These are phyloP conservation scores for Oxyscelio sp. DNA, from an alignment of 2,888 invertebrate genomes.

Conservation along the genomic window DNA sequence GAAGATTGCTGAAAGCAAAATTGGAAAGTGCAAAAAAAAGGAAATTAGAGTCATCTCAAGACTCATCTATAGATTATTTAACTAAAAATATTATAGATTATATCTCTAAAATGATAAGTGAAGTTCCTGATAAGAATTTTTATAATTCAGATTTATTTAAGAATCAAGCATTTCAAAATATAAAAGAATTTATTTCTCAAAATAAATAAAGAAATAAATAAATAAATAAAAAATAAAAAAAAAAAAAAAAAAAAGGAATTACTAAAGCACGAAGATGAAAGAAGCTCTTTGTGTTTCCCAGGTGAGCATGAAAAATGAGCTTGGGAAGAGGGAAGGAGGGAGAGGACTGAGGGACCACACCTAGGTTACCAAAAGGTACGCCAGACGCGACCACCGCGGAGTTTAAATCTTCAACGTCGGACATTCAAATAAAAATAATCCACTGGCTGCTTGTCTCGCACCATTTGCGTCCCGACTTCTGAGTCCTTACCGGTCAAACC, in stretches of 20 bases:
- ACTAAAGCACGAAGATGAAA: slow-evolving; percentile 83
- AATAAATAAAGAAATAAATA: no score
- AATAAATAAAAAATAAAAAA: slow-evolving; percentile 68
- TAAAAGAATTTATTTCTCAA: no score
- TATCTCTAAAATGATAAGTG: no score
- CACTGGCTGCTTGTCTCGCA: slow-evolving; percentile 64
- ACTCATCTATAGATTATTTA: no score
- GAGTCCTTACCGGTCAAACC: slow-evolving; percentile 37
- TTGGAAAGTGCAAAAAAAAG: no score
- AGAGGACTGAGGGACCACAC: slow-evolving; percentile 82
- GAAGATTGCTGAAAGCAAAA: no score
- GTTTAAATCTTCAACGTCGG: slow-evolving; percentile 74
- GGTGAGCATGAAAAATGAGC: slow-evolving; percentile 87
- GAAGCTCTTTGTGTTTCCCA: slow-evolving; percentile 85
- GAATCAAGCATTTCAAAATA: no score
- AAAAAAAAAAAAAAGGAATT: slow-evolving; percentile 77
- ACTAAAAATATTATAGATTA: no score
- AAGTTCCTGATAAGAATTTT: no score
- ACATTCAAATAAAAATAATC: slow-evolving; percentile 79
- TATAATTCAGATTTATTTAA: no score
- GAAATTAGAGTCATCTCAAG: no score
- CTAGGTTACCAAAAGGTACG: slow-evolving; percentile 83
- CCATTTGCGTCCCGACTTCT: slow-evolving; percentile 53
- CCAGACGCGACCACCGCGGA: slow-evolving; percentile 83
- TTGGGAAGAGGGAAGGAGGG: slow-evolving; percentile 74